phyloP scores from a whole-genome alignment of 2,888 invertebrate species.

The Chydorus sphaericus region DNA sequence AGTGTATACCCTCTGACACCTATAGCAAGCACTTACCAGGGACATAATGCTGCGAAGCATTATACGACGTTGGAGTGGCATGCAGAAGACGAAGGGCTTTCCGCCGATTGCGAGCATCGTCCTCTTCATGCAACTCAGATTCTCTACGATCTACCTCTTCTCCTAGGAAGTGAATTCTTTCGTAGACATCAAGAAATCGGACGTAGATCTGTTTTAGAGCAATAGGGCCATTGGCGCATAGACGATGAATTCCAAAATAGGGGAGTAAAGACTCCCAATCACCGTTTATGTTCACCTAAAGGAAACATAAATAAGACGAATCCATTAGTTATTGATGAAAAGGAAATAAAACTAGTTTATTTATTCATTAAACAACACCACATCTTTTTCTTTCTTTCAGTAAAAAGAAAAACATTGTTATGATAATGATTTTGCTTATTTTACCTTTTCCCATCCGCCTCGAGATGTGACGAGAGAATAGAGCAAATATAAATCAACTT shows the following conservation, averaged over 20 bases:
- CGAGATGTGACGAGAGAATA: slow-evolving; percentile 80
- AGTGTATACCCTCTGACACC: neutral
- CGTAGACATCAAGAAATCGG: slow-evolving; percentile 64
- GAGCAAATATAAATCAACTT: slow-evolving; percentile 79
- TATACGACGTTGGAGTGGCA: slow-evolving; percentile 57
- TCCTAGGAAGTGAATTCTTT: slow-evolving; percentile 75
- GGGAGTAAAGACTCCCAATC: slow-evolving; percentile 72
- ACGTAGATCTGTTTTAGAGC: slow-evolving; percentile 71
- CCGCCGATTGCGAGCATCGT: slow-evolving; percentile 46
- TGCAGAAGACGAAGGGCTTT: slow-evolving; percentile 42
- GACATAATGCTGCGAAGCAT: slow-evolving; percentile 59
- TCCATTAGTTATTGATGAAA: neutral
- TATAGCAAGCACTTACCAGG: slow-evolving; percentile 36
- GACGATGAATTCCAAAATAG: slow-evolving; percentile 57
- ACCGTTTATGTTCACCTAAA: slow-evolving; percentile 70
- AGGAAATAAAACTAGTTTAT: neutral
- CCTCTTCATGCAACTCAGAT: slow-evolving; percentile 62
- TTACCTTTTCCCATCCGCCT: slow-evolving; percentile 91
- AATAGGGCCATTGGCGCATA: slow-evolving; percentile 77
- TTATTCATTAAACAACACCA: neutral
- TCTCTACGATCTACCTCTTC: slow-evolving; percentile 67
- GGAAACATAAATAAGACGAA: neutral
- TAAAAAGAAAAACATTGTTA: neutral
- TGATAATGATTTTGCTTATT: slow-evolving; percentile 20
- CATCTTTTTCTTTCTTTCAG: neutral